A percentile compares a stretch with the other conserved stretches of the same genome.
phyloP scores from a whole-genome alignment of 2,113 vertebrate species.

The Alectura lathami region DNA sequence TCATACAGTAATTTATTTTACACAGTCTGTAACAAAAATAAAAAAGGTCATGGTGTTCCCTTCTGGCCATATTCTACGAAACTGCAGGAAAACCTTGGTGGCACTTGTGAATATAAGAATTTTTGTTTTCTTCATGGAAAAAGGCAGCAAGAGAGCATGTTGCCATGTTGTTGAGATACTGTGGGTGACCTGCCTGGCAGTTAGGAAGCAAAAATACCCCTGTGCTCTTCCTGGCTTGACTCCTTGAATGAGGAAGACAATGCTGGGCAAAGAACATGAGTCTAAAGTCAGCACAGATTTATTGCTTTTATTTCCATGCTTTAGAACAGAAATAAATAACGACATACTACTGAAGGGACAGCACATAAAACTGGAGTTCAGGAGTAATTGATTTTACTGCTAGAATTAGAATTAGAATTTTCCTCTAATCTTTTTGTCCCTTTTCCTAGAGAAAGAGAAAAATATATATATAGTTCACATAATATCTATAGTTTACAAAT shows the following conservation, averaged over 20 bases:
- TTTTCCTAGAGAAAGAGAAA: background rate
- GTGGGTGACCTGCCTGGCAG: background rate
- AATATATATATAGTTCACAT: background rate
- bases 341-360: background rate
- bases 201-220: background rate
- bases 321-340: background rate
- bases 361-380: background rate
- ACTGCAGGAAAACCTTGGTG: background rate
- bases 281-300: background rate
- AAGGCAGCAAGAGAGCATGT: background rate
- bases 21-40: background rate
- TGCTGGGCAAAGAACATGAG: background rate
- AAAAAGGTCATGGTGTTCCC: background rate
- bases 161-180: background rate
- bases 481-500: background rate
- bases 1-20: background rate
- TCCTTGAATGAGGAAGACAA: background rate
- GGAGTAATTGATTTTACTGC: background rate
- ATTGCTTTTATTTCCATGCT: background rate
- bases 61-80: background rate
- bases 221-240: background rate
- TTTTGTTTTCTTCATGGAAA: background rate
- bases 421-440: background rate
- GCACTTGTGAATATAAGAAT: background rate
- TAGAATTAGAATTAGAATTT: background rate